A percentile compares a stretch with the other conserved stretches of the same genome.
phyloP scores from a whole-genome alignment of 2,113 vertebrate species.

The Salvator merianae region DNA sequence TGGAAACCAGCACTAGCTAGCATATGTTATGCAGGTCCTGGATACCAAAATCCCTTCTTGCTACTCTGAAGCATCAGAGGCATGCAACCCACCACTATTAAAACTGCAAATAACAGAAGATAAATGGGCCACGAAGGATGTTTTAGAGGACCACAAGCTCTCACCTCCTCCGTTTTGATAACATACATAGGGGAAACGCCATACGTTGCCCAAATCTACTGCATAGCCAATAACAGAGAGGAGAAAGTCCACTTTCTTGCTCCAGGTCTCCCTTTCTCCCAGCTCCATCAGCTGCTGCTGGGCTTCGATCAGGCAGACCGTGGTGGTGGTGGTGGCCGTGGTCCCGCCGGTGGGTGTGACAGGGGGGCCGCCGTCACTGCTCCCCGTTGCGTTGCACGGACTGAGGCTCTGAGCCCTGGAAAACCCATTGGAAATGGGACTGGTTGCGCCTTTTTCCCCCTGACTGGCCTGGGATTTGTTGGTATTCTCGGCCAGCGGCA shows the following conservation, averaged over 20 bases:
- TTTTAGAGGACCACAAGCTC: slow-evolving; percentile 36
- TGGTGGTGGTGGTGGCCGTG: slow-evolving; percentile 83
- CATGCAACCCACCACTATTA: no score
- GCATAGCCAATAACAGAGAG: slow-evolving; percentile 97
- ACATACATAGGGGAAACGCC: slow-evolving; percentile 98
- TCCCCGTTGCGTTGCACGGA: slow-evolving; percentile 60
- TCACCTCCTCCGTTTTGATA: slow-evolving; percentile 99
- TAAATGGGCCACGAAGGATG: no score
- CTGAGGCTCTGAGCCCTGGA: slow-evolving; percentile 79
- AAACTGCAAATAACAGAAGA: no score
- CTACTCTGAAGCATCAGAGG: no score
- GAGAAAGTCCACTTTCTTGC: slow-evolving; percentile 97
- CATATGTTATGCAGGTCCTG: no score
- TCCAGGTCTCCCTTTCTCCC: slow-evolving; percentile 89
- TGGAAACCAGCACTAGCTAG: no score
- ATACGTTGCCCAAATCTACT: slow-evolving; percentile 96
- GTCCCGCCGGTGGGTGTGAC: slow-evolving; percentile 74
- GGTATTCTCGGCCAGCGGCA: slow-evolving; percentile 53
- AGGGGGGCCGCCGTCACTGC: slow-evolving; percentile 52
- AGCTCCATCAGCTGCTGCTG: slow-evolving; percentile 64
- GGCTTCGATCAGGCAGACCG: slow-evolving; percentile 72
- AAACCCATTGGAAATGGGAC: slow-evolving; percentile 89
- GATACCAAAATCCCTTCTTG: no score
- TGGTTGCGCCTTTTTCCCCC: slow-evolving; percentile 67
- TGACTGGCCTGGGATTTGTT: slow-evolving; percentile 54